These are phyloP conservation scores for Thyatira batis DNA, from an alignment of 2,888 invertebrate genomes.

Conservation along the genomic window DNA sequence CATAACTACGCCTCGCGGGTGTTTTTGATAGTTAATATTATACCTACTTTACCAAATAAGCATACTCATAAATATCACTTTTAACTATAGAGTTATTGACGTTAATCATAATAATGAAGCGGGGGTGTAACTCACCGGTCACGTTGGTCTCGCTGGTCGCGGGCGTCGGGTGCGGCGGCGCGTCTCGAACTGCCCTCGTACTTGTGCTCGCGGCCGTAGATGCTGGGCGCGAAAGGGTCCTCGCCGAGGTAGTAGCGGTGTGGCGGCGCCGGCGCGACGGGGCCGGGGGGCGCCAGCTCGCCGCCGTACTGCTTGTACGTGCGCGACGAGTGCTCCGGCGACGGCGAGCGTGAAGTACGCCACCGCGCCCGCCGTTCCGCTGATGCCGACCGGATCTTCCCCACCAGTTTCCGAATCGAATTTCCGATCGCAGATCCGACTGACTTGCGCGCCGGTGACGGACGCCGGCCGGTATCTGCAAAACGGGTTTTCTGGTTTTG, in stretches of 20 bases:
- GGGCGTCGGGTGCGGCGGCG: constrained; percentile 65
- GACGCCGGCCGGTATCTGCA: constrained; percentile 71
- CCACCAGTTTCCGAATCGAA: constrained; percentile 90
- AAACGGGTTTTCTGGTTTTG: constrained; percentile 88
- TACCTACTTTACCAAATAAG: constrained; percentile 7
- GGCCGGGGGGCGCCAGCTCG: constrained; percentile 69
- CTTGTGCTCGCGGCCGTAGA: constrained; percentile 92
- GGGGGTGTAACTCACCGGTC: constrained; percentile 67
- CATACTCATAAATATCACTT: constrained; percentile 4
- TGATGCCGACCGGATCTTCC: constrained; percentile 89
- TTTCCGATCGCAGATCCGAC: constrained; percentile 87
- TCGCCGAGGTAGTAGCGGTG: constrained; percentile 93
- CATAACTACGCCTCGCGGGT: constrained; percentile 18
- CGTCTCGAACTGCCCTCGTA: constrained; percentile 86
- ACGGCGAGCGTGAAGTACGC: constrained; percentile 83
- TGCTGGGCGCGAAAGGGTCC: constrained; percentile 92
- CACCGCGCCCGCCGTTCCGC: constrained; percentile 85
- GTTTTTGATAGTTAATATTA: constrained; percentile 6
- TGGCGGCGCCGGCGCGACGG: constrained; percentile 70
- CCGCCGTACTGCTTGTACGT: constrained; percentile 78
- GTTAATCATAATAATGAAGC: not conserved
- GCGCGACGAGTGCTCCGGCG: constrained; percentile 81
- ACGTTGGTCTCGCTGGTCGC: constrained; percentile 52
- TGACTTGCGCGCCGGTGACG: constrained; percentile 73
- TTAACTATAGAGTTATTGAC: not conserved